Evolutionary conservation across 2,113 vertebrate genomes (phyloP).

Genomic region (Otis tarda): DNA sequence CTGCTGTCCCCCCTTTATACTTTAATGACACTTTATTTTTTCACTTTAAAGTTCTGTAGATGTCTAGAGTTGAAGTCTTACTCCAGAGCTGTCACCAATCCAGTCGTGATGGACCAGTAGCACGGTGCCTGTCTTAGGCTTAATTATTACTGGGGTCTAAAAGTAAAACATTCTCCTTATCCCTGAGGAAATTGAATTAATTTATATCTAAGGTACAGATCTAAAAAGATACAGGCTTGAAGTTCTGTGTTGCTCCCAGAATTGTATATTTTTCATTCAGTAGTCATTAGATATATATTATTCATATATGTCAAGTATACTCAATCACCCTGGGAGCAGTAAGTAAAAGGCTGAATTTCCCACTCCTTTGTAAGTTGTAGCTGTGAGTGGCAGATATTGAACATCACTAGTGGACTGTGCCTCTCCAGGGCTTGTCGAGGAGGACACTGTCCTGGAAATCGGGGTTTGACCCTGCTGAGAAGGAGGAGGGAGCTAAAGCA

Average conservation of each 20-base stretch:
- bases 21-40: neutral
- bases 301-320: neutral
- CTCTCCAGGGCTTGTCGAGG: neutral
- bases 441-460: neutral
- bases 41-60: neutral
- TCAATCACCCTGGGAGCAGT: neutral
- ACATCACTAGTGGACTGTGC: neutral
- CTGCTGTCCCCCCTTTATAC: neutral
- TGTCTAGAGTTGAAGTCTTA: neutral
- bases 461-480: neutral
- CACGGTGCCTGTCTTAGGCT: neutral
- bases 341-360: neutral
- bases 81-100: neutral
- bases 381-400: neutral
- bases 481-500: neutral
- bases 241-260: neutral
- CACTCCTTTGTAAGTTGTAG: neutral
- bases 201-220: neutral
- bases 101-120: neutral
- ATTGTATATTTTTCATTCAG: neutral
- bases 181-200: neutral
- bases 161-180: neutral
- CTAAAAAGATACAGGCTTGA: neutral
- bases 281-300: neutral
- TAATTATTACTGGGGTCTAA: neutral